Conservation (phyloP, 1,140 invertebrate species). For the Drosophila subpulchrella region DNA sequence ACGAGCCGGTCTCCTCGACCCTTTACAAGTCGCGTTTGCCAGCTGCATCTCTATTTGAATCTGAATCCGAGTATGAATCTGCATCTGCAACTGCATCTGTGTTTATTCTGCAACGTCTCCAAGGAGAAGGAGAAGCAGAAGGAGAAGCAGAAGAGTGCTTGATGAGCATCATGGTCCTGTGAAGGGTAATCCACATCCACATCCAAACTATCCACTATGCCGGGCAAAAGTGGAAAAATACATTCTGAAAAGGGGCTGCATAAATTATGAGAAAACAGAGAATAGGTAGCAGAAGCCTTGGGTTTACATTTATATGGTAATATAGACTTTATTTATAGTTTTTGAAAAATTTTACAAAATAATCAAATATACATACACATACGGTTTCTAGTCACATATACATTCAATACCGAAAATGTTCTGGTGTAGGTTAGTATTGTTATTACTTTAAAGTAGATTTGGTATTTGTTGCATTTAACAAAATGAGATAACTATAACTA, state of each 20-base stretch:
- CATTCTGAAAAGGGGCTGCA: slow-evolving; percentile 15
- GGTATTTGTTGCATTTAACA: slow-evolving; percentile 45
- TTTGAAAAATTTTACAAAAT: slow-evolving; percentile 84
- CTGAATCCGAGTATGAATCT: neutral
- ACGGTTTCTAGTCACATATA: slow-evolving; percentile 82
- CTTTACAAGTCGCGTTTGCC: slow-evolving; percentile 20
- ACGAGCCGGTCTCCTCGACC: slow-evolving; percentile 16
- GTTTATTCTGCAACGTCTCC: slow-evolving; percentile 30
- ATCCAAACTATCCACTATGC: neutral
- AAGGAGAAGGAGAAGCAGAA: neutral
- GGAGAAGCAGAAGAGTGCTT: slow-evolving; percentile 1
- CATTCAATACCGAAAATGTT: slow-evolving; percentile 80
- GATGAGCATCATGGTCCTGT: slow-evolving; percentile 42
- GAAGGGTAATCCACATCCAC: slow-evolving; percentile 8
- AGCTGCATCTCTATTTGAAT: slow-evolving; percentile 3
- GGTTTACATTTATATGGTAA: slow-evolving; percentile 80
- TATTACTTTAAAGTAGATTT: slow-evolving; percentile 56
- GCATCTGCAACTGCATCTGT: slow-evolving; percentile 18
- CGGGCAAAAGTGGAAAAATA: slow-evolving; percentile 27
- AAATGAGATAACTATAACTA: slow-evolving; percentile 66
- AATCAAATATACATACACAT: slow-evolving; percentile 83
- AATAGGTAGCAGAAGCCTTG: slow-evolving; percentile 27
- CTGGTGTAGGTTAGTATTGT: slow-evolving; percentile 57
- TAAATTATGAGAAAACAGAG: slow-evolving; percentile 44
- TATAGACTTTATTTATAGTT: slow-evolving; percentile 84